Conservation (phyloP, 2,113 vertebrate genomes). For the Cheilinus undulatus region DNA sequence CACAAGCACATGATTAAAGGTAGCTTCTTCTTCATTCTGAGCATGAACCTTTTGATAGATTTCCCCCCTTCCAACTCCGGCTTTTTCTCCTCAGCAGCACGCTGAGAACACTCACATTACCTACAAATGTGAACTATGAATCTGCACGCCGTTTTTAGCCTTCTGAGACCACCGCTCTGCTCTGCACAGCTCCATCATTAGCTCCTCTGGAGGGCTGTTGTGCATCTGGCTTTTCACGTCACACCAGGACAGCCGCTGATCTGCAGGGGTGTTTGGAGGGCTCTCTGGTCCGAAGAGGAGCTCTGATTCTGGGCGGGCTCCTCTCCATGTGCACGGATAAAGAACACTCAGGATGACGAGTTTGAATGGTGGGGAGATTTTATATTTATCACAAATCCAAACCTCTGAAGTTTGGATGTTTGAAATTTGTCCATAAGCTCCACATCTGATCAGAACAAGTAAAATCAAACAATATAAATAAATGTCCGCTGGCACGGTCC, state of each 20-base stretch:
- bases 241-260: slow-evolving; percentile 2
- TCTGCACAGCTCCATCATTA: slow-evolving; percentile 35
- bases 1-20: slow-evolving; percentile 76
- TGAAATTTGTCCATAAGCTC: too few relatives aligned
- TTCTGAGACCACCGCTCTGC: slow-evolving; percentile 26
- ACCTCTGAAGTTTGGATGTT: background rate
- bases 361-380: background rate
- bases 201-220: slow-evolving; percentile 25
- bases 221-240: slow-evolving; percentile 33
- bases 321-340: background rate
- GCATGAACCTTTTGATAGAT: slow-evolving; percentile 71
- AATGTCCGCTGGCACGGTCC: too few relatives aligned
- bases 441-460: too few relatives aligned
- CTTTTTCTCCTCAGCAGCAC: slow-evolving; percentile 34
- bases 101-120: slow-evolving; percentile 44
- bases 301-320: slow-evolving; percentile 1
- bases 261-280: slow-evolving; percentile 8
- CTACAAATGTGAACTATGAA: slow-evolving; percentile 63
- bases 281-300: slow-evolving; percentile 15
- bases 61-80: slow-evolving; percentile 34
- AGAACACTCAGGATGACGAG: background rate
- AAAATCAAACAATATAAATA: too few relatives aligned
- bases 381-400: background rate
- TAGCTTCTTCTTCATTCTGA: slow-evolving; percentile 71
- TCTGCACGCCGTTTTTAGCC: slow-evolving; percentile 36